These are phyloP conservation scores for Willisornis vidua DNA, from an alignment of 2,113 vertebrate species.

Conservation along the genomic window DNA sequence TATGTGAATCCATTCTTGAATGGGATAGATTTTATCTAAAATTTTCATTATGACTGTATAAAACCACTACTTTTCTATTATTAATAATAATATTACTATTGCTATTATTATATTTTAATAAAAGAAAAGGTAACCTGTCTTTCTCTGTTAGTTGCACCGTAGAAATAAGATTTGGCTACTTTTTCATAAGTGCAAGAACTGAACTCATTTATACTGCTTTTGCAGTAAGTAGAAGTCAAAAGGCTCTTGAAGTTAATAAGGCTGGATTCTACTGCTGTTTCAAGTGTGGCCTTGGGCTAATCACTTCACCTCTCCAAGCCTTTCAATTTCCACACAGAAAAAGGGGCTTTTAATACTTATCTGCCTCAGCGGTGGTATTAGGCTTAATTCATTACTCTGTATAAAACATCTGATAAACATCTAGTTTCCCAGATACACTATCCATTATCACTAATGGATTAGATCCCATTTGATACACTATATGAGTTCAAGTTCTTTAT, in stretches of 20 bases:
- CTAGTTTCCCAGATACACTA: not conserved
- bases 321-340: constrained; percentile 1
- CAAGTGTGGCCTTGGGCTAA: constrained; percentile 20
- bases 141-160: not conserved
- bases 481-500: constrained; percentile 29
- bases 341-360: not conserved
- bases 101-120: not conserved
- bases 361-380: not conserved
- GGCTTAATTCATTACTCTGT: constrained; percentile 16
- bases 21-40: not conserved
- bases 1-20: not conserved
- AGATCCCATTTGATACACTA: not conserved
- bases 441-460: constrained; percentile 31
- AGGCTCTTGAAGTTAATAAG: not conserved
- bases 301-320: not conserved
- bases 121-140: not conserved
- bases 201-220: not conserved
- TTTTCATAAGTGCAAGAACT: not conserved
- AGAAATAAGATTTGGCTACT: not conserved
- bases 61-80: not conserved
- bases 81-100: not conserved
- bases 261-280: not conserved
- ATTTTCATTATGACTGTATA: not conserved
- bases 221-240: not conserved
- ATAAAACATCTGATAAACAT: constrained; percentile 25